phyloP scores from a whole-genome alignment of 2,113 vertebrate species.

The Dinomys branickii region DNA sequence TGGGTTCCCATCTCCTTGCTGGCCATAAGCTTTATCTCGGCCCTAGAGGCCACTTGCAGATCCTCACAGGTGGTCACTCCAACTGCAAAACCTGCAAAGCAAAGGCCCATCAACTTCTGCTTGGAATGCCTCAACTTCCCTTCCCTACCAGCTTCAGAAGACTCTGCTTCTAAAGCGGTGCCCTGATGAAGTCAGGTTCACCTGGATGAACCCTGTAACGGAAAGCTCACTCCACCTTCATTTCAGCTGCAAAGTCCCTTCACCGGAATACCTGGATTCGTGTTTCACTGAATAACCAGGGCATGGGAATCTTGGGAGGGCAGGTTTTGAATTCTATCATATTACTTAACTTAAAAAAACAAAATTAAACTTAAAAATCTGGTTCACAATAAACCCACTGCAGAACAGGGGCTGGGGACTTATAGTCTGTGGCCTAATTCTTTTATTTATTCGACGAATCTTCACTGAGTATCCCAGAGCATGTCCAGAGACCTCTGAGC shows the following conservation, averaged over 20 bases:
- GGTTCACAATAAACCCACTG: not conserved
- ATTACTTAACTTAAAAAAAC: not conserved
- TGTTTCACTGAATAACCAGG: not conserved
- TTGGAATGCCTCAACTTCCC: not conserved
- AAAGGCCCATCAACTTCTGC: not conserved
- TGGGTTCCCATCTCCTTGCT: not conserved
- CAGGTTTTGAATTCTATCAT: not conserved
- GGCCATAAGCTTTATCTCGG: not conserved
- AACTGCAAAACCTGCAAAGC: not conserved
- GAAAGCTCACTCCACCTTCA: not conserved
- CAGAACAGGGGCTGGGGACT: not conserved
- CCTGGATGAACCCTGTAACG: not conserved
- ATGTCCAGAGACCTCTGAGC: not conserved
- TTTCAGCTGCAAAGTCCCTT: not conserved
- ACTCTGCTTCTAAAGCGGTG: not conserved
- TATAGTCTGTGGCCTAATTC: not conserved
- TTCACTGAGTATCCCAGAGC: not conserved
- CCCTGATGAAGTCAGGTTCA: not conserved
- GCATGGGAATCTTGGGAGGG: not conserved
- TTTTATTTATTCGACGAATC: not conserved
- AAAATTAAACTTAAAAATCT: not conserved
- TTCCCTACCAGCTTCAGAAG: not conserved
- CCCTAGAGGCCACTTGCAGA: not conserved
- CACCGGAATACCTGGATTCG: not conserved
- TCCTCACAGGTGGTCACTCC: accelerated